Evolutionary conservation across 1,140 invertebrate species (phyloP).

Genomic region (Rhagoletis pomonella): DNA sequence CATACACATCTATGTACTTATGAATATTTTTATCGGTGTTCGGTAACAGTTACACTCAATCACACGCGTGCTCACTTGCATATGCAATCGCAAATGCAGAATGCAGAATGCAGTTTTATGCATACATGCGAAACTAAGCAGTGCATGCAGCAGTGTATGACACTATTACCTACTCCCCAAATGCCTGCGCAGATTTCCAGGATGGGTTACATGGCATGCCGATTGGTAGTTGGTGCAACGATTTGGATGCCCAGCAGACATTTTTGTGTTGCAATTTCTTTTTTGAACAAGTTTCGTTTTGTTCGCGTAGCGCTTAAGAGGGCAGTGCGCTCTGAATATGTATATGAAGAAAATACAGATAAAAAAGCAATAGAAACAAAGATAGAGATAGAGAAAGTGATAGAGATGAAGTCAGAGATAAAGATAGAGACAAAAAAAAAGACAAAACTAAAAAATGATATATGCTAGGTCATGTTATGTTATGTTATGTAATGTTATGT

Average conservation of each 20-base stretch:
- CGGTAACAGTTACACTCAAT: background rate
- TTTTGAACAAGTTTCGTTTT: too few relatives aligned
- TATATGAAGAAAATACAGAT: too few relatives aligned
- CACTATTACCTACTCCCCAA: background rate
- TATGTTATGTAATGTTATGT: too few relatives aligned
- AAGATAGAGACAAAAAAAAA: too few relatives aligned
- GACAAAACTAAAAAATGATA: too few relatives aligned
- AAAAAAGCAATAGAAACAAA: too few relatives aligned
- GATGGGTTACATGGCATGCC: background rate
- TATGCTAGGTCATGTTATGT: too few relatives aligned
- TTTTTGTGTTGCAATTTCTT: background rate
- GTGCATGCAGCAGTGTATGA: background rate
- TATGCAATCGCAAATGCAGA: background rate
- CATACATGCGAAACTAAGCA: background rate
- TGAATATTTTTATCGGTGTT: background rate
- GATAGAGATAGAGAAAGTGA: too few relatives aligned
- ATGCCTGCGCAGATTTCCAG: conserved; percentile 10
- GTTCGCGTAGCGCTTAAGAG: too few relatives aligned
- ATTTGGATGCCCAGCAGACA: background rate
- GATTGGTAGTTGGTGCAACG: conserved; percentile 11
- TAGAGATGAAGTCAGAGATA: too few relatives aligned
- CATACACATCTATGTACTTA: background rate
- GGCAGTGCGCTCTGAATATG: too few relatives aligned
- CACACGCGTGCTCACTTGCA: background rate
- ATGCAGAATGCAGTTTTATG: background rate